Evolutionary conservation across 2,797 vertebrate species (phyloP), one percentile per base, ranked within the genome.

Genomic region (Poecile montanus): DNA sequence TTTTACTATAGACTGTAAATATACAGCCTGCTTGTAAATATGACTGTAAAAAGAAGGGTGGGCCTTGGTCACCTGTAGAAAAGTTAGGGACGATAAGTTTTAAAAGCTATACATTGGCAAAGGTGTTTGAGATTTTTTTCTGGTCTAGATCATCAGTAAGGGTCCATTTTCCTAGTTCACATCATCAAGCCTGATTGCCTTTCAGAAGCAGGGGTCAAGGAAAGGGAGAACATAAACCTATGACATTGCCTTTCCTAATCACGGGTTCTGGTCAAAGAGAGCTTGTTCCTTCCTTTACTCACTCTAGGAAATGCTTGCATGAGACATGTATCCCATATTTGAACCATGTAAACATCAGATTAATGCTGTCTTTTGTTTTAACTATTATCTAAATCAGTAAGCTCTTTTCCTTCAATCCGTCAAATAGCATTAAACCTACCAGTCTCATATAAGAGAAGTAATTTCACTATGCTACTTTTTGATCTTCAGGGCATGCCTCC

Each of bases 401-500:
- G 5, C 7, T 75, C 34, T 85, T 89, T 90, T 81, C 51, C 65
- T 88, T 78, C 73, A 66, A 45, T 77, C 40, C 0, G 0, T 65
- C 76, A 89, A 65, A 75, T 12, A 75, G 8, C 2, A 7, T 29
- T 77, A 75, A 74, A 85, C 26, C 15, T 89, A 47, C 51, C 47
- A 56, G 51, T 20, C 66, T 88, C 30, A 13, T 86, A 91, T 66
- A 75, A 75, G 47, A 78, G 62, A 73, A 73, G 38, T 54, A 57
- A 89, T 90, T 93, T 81, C 51, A 51, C 30, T 71, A 6, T 9
- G 9, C 22, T 89, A 68, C 18, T 91, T 95, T 85, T 78, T 89
- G 71, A 80, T 94, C 75, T 92, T 80, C 58, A 88, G 79, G 70
- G 66, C 65, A 75, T 34, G 19, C 44, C 76, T 95, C 82, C 60